Percentiles rank a stretch among this genome's conserved stretches.
These are phyloP conservation scores for Cichlasoma orientale DNA, from an alignment of 2,797 vertebrate genomes.

Conservation along the genomic window DNA sequence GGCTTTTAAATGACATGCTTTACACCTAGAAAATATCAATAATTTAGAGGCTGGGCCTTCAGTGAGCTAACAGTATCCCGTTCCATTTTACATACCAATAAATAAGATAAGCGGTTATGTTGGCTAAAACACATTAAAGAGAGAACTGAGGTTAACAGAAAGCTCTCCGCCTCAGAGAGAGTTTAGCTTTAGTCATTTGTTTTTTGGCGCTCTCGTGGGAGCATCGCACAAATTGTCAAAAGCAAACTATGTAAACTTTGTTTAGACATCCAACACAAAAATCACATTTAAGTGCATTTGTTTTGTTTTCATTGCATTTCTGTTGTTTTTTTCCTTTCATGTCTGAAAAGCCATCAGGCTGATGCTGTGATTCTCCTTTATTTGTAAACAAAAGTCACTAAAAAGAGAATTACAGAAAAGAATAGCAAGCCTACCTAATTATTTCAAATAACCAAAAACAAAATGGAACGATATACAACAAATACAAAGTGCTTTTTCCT, in stretches of 20 bases:
- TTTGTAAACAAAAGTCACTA: background rate
- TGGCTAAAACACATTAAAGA: background rate
- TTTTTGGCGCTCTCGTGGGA: background rate
- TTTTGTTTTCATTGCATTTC: background rate
- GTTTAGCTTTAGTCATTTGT: no score
- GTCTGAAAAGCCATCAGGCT: background rate
- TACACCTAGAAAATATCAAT: background rate
- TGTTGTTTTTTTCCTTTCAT: no score
- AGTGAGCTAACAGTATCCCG: background rate
- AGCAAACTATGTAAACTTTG: background rate
- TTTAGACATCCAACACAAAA: background rate
- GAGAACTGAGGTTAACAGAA: fast-evolving
- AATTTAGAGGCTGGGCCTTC: background rate
- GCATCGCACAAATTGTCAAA: background rate
- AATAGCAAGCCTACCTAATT: background rate
- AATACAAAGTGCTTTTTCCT: background rate
- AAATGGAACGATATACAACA: background rate
- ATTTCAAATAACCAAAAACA: background rate
- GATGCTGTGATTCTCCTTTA: background rate
- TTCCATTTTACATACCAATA: background rate
- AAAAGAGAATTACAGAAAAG: background rate
- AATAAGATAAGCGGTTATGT: background rate
- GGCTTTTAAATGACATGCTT: background rate
- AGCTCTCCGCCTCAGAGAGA: background rate
- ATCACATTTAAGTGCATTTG: background rate